Evolutionary conservation across 2,797 vertebrate species (phyloP), one percentile per base, ranked within the genome.

Genomic region (Melanotaenia parkinsoni): DNA sequence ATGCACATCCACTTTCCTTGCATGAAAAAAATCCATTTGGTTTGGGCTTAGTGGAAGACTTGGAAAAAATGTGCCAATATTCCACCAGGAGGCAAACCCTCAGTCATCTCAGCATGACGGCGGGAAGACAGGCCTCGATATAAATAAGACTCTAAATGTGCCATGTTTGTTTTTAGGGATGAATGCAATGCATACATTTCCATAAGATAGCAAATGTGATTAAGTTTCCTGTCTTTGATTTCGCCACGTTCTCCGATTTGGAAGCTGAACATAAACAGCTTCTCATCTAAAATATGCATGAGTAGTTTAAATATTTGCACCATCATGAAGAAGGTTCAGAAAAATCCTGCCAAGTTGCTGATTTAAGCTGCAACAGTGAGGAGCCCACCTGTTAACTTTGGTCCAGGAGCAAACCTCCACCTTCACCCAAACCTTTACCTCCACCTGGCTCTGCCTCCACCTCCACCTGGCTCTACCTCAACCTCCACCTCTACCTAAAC

Each of bases 91-190:
- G 54, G 51, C n/a, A 54, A 54, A 80, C n/a, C 38, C 16, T 67
- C 76, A 53, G 10, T 86, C 85, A 83, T 81, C 71, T 60, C 66
- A 56, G 61, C 77, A 74, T 70, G 76, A 81, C 80, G 73, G 79
- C 54, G 53, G 47, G 57, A 84, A 82, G 47, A 35, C 58, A 50
- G 73, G 50, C 78, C 84, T 86, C 84, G 75, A 85, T 82, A 80
- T 85, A 69, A 91, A 90, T 88, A 85, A 89, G 85, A 76, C 82
- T 84, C 79, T 64, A 33, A 86, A 73, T 72, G 22, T 10, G 37
- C 67, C 53, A 61, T 24, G 62, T 78, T 62, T 80, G 64, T 80
- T 79, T 79, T 77, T 32, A 70, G 57, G 69, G 75, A 50, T 67
- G 40, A 45, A 47, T 71, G 6, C 43, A 26, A 67, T 59, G n/a